These are phyloP conservation scores for Nephila pilipes DNA, from an alignment of 1,140 invertebrate species.

Conservation along the genomic window DNA sequence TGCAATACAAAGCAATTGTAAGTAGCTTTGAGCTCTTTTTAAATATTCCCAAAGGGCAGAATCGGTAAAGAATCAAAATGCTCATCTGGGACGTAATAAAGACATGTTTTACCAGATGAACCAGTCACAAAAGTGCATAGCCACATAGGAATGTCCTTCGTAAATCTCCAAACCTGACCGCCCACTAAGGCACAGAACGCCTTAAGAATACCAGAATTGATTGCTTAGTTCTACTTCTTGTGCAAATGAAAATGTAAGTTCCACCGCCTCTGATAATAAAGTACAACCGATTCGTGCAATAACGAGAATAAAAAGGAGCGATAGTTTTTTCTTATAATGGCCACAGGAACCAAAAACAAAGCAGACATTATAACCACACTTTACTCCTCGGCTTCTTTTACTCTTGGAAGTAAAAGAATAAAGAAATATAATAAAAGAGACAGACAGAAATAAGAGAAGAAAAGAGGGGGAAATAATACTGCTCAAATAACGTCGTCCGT, in stretches of 20 bases:
- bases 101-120: background rate
- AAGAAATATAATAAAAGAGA: constrained; percentile 40
- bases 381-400: constrained; percentile 2
- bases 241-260: constrained; percentile 68
- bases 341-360: constrained; percentile 34
- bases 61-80: background rate
- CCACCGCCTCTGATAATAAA: constrained; percentile 28
- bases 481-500: constrained; percentile 54
- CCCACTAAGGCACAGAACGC: background rate
- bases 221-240: constrained; percentile 24
- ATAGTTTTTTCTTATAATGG: constrained; percentile 21
- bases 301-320: constrained; percentile 19
- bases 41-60: background rate
- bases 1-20: no score
- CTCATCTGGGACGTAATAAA: background rate
- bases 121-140: background rate
- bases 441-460: background rate
- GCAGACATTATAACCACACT: constrained; percentile 58
- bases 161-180: background rate
- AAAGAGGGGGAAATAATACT: background rate
- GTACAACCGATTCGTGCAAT: constrained; percentile 17
- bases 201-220: constrained; percentile 23
- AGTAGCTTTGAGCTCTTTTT: background rate
- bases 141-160: constrained; percentile 1
- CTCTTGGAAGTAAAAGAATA: constrained; percentile 35